Percentiles rank a stretch among this genome's conserved stretches.
These are phyloP conservation scores for Periplaneta americana DNA, from an alignment of 1,140 invertebrate species.

Conservation along the genomic window DNA sequence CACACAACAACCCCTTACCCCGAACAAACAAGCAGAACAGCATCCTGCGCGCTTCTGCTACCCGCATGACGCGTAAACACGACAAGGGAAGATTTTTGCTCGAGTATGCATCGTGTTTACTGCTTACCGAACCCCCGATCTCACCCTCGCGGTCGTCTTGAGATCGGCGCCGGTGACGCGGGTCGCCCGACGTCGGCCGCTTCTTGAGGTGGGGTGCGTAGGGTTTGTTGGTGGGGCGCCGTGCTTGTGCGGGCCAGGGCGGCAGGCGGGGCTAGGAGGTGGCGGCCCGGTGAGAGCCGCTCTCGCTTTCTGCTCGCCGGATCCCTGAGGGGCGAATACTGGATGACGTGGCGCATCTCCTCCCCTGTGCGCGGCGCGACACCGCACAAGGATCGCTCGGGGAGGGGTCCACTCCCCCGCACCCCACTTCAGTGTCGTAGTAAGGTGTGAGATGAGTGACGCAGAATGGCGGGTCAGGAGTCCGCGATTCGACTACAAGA, in stretches of 20 bases:
- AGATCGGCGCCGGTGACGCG: no score
- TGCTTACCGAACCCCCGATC: neutral
- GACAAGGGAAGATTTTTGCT: slow-evolving; percentile 5
- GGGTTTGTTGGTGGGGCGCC: slow-evolving; percentile 1
- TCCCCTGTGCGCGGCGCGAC: neutral
- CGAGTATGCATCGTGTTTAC: neutral
- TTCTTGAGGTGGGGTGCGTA: neutral
- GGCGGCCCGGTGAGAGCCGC: neutral
- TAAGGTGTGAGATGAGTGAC: neutral
- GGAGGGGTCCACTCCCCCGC: no score
- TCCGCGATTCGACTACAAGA: no score
- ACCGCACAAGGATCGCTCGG: no score
- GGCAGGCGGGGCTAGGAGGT: neutral
- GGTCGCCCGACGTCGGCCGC: neutral
- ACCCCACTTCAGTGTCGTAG: no score
- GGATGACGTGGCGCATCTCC: slow-evolving; percentile 1
- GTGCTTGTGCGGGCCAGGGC: neutral
- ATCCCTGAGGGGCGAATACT: neutral
- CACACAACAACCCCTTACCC: neutral
- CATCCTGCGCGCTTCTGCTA: neutral
- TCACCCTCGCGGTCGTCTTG: neutral
- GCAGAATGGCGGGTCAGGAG: slow-evolving; percentile 36
- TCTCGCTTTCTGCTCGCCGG: neutral
- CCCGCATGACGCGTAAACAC: slow-evolving; percentile 8
- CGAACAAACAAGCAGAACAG: neutral